Conservation (phyloP, 2,113 vertebrate species). For the Promerops cafer region DNA sequence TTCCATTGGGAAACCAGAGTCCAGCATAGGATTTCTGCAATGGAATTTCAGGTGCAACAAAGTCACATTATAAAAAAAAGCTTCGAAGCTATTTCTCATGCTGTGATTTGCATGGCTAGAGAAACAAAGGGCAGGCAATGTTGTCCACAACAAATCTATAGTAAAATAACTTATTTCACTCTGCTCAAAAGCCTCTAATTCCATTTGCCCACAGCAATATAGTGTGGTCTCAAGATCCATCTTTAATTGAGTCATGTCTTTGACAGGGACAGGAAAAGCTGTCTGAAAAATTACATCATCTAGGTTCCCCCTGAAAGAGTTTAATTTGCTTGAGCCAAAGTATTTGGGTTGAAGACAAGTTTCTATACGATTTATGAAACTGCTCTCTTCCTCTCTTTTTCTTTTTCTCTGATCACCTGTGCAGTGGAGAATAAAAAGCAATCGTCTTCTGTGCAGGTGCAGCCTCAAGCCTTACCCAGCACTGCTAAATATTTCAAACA, state of each 20-base stretch:
- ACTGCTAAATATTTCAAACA: not conserved
- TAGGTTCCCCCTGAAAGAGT: not conserved
- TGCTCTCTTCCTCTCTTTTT: not conserved
- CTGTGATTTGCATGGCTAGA: not conserved
- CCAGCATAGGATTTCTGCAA: slow-evolving; percentile 23
- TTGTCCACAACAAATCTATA: not conserved
- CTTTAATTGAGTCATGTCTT: not conserved
- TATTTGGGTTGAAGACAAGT: not conserved
- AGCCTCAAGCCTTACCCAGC: not conserved
- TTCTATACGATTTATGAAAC: not conserved
- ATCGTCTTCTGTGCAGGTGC: not conserved
- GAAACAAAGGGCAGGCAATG: not conserved
- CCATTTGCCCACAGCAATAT: not conserved
- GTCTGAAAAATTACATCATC: not conserved
- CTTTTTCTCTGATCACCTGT: not conserved
- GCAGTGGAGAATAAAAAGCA: not conserved
- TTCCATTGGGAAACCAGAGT: slow-evolving; percentile 16
- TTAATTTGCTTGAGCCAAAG: not conserved
- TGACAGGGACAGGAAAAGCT: not conserved
- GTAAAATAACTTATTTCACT: not conserved
- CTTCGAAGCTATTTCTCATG: not conserved
- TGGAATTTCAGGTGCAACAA: slow-evolving; percentile 48
- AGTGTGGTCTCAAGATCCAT: not conserved
- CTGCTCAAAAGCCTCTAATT: not conserved
- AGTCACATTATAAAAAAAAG: slow-evolving; percentile 3